Evolutionary conservation across 2,113 vertebrate genomes (phyloP), one percentile per base, ranked within the genome.

Genomic region (Reinhardtius hippoglossoides): DNA sequence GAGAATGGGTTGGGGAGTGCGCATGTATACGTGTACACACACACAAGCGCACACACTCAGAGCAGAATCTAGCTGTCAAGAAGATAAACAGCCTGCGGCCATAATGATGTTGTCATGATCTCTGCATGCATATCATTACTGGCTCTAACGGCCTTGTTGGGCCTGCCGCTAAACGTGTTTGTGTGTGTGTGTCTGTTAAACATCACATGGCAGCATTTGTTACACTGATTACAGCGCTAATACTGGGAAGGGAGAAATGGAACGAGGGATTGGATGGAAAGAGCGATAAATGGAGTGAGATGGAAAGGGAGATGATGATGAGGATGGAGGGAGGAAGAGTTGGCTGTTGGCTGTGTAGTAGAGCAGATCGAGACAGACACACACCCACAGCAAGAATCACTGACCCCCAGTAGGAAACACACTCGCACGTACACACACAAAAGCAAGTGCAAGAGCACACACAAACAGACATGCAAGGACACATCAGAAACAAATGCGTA

Each of bases 41-140:
- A 21, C 20, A 54, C 24, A 48, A 66, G 67, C 66, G 66, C 66
- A 24, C 58, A 40, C 59, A 52, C 59, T 70, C 75, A 82, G 26
- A 80, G 58, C 80, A 81, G 68, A 90, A 85, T 85, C 67, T 76
- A 83, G 82, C 89, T 87, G 90, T 90, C 89, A 91, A 82, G 75
- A 91, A 92, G 89, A 93, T 74, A 86, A 92, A 92, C 87, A 87
- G 87, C 90, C 87, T 76, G 67, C 56, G 54, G 90, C 80, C 76
- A 73, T 94, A 92, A 92, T 92, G 91, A 93, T 92, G 90, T 90
- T 92, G 91, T 91, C 91, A 91, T 89, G 87, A 91, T 89, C 88
- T 89, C 83, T 91, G 82, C 86, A 88, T 90, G 91, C 90, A 91
- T 91, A 88, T 90, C 86, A 91, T 90, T 92, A 89, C 68, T 79